phyloP scores from a whole-genome alignment of 2,113 vertebrate species.

The Synchiropus splendidus region DNA sequence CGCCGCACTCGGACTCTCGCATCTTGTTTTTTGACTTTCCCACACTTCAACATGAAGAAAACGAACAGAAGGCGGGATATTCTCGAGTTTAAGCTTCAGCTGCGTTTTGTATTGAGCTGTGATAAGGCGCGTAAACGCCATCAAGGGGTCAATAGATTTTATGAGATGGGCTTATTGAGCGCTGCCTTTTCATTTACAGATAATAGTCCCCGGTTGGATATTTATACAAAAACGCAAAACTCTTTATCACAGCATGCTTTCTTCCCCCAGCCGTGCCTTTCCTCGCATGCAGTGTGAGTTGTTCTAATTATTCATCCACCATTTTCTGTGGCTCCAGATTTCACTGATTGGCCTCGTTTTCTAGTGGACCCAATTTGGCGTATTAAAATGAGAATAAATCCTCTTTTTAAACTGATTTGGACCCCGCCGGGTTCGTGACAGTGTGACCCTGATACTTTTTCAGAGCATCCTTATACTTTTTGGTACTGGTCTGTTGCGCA shows the following conservation, averaged over 20 bases:
- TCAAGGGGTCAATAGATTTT: constrained; percentile 29
- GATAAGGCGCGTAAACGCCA: constrained; percentile 8
- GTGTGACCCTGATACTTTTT: too few species aligned
- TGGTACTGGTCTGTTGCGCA: too few species aligned
- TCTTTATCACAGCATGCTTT: too few species aligned
- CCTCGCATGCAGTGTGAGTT: constrained; percentile 31
- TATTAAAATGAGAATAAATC: too few species aligned
- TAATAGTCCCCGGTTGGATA: constrained; percentile 32
- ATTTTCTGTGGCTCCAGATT: constrained; percentile 73
- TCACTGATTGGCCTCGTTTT: constrained; percentile 61
- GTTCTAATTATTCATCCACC: constrained; percentile 73
- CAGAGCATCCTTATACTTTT: too few species aligned
- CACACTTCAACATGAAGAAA: too few species aligned
- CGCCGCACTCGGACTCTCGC: constrained; percentile 9
- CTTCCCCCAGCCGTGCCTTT: too few species aligned
- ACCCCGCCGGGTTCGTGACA: too few species aligned
- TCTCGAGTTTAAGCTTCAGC: too few species aligned
- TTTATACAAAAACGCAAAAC: constrained; percentile 15
- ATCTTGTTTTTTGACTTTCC: constrained; percentile 17
- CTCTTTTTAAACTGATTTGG: too few species aligned
- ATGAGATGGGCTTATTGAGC: constrained; percentile 37
- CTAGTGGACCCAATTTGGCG: constrained; percentile 16
- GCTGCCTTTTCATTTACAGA: constrained; percentile 34
- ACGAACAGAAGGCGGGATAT: too few species aligned
- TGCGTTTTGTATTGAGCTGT: constrained; percentile 1